Percentiles rank a stretch among this genome's conserved stretches.
Evolutionary conservation across 2,113 vertebrate species (phyloP).

Genomic region (Rhinopomastus cyanomelas): DNA sequence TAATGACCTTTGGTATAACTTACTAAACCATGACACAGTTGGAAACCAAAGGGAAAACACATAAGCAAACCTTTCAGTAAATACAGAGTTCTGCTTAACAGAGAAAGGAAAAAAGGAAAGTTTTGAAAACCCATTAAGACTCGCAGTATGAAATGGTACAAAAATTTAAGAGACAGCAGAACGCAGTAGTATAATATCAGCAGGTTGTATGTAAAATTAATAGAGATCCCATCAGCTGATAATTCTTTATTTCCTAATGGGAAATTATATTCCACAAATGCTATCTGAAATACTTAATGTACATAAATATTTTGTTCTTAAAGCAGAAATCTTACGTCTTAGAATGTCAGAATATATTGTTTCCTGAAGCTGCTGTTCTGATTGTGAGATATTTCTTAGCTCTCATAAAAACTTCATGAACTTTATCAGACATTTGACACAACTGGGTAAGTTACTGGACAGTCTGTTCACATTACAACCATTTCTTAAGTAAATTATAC

Average conservation of each 20-base stretch:
- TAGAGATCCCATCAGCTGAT: slow-evolving; percentile 7
- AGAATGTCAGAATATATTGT: neutral
- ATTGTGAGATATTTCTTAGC: neutral
- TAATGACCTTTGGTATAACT: slow-evolving; percentile 68
- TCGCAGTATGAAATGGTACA: slow-evolving; percentile 72
- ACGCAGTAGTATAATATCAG: slow-evolving; percentile 65
- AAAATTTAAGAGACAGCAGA: slow-evolving; percentile 61
- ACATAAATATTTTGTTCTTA: neutral
- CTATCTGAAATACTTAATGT: neutral
- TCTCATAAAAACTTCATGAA: neutral
- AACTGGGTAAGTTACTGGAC: neutral
- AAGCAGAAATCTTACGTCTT: neutral
- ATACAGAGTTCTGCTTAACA: slow-evolving; percentile 49
- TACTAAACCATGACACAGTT: slow-evolving; percentile 65
- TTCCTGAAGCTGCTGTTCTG: neutral
- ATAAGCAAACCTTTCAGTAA: slow-evolving; percentile 68
- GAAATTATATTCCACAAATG: slow-evolving; percentile 51
- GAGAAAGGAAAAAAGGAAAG: slow-evolving; percentile 45
- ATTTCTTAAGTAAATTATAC: neutral
- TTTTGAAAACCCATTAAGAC: slow-evolving; percentile 69
- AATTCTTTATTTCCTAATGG: slow-evolving; percentile 20
- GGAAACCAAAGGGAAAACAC: slow-evolving; percentile 58
- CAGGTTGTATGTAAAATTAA: slow-evolving; percentile 57
- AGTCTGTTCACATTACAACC: neutral
- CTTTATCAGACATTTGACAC: neutral